Percentiles rank a stretch among this genome's conserved stretches.
These are phyloP conservation scores for Morone saxatilis DNA, from an alignment of 2,113 vertebrate genomes.

Conservation along the genomic window DNA sequence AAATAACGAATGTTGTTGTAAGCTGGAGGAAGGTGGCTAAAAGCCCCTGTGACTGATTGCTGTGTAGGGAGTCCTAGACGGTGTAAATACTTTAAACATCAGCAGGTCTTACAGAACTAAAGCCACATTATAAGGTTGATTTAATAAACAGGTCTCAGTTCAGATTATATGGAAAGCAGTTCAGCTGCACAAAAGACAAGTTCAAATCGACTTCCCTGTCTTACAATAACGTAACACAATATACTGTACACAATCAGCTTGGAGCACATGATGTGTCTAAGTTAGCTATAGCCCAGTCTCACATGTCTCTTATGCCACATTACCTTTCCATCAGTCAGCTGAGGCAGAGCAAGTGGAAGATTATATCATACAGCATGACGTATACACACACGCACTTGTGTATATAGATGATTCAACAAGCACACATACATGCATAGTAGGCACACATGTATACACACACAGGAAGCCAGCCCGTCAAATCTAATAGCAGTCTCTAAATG, in stretches of 20 bases:
- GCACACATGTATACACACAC: conserved; percentile 12
- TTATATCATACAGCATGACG: conserved; percentile 21
- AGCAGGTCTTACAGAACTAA: conserved; percentile 7
- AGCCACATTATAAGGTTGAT: conserved; percentile 4
- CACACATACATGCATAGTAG: conserved; percentile 6
- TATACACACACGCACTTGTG: conserved; percentile 1
- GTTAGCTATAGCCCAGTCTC: not conserved
- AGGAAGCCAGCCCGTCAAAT: conserved; percentile 29
- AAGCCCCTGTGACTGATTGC: conserved; percentile 41
- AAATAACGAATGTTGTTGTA: conserved; percentile 36
- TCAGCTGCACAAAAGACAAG: not conserved
- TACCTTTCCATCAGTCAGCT: conserved; percentile 20
- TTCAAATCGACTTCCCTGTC: conserved; percentile 8
- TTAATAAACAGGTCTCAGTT: conserved; percentile 22
- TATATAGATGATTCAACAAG: conserved; percentile 10
- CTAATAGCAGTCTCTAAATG: conserved; percentile 57
- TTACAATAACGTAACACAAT: not conserved
- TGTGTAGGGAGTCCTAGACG: not conserved
- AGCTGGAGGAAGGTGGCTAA: conserved; percentile 21
- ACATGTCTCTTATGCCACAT: conserved; percentile 9
- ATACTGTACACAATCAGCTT: not conserved
- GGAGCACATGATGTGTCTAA: conserved; percentile 6
- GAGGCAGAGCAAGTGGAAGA: conserved; percentile 9
- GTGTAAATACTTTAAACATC: conserved; percentile 15
- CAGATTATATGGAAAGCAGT: not conserved